Evolutionary conservation across 2,797 vertebrate genomes (phyloP), one percentile per base, ranked within the genome.

Genomic region (Paratrypauchen microcephalus): DNA sequence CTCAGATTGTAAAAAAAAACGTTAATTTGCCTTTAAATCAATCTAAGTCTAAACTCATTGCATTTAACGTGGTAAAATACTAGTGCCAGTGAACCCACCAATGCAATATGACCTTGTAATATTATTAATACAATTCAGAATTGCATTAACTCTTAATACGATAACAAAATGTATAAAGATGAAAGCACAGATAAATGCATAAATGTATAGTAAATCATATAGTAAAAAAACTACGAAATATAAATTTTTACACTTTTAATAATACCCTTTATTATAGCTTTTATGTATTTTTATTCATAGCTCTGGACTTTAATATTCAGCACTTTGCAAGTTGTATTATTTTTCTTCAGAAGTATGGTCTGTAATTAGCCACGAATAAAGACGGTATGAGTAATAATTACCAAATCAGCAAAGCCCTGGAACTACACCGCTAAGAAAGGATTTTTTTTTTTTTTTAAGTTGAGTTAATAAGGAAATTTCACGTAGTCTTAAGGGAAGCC

Each of bases 301-400:
- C 9, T 36, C 47, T 79, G 76, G 32, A 39, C 45, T 41, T 68
- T 50, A 26, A 45, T 50, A 36, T 18, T 2, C 5, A 30, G 3
- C 4, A 1, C 36, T 72, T 13, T 4, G 15, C 47, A 70, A 18
- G 12, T 69, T 72, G 36, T 69, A 62, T 24, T 36, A 66, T 60
- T 36, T 74, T 71, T 64, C 70, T 21, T 55, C 65, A 55, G 55
- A 48, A 68, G 19, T 54, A 59, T 56, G 70, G 36, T 65, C 69
- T 84, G 60, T 83, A 87, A 81, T 86, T 84, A 80, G 60, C 32
- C 7, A 15, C 45, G 71, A 55, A 77, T 68, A 57, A 60, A 82
- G 68, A 79, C 67, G 58, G 73, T 80, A 67, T 65, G 72, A 85
- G 86, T 70, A 75, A 76, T 66, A 74, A 74, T 69, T 79, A 47